phyloP scores from a whole-genome alignment of 2,797 vertebrate species.

The Caiman crocodilus region DNA sequence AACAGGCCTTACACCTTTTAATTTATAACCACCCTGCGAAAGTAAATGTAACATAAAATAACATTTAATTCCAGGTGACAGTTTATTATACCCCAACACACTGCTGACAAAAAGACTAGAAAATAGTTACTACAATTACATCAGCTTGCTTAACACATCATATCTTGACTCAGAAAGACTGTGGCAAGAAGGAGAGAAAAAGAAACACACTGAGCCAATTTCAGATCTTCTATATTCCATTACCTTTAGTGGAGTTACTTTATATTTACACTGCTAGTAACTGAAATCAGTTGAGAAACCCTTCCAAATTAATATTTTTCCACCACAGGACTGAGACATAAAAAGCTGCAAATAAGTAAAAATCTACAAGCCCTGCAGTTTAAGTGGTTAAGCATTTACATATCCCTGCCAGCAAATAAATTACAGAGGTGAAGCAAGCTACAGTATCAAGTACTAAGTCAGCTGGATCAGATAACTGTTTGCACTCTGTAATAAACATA shows the following conservation, averaged over 20 bases:
- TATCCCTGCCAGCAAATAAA: constrained; percentile 33
- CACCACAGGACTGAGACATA: not conserved
- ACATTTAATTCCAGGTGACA: not conserved
- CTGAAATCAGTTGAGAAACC: not conserved
- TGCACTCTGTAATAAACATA: constrained; percentile 64
- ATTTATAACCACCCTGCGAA: not conserved
- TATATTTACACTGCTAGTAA: not conserved
- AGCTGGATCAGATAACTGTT: constrained; percentile 58
- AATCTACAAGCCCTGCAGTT: constrained; percentile 2
- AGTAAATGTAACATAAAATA: not conserved
- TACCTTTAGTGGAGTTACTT: not conserved
- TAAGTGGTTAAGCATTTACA: constrained; percentile 41
- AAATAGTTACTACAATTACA: not conserved
- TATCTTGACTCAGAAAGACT: not conserved
- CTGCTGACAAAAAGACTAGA: not conserved
- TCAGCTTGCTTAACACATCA: not conserved
- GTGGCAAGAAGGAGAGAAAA: not conserved
- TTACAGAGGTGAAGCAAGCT: constrained; percentile 18
- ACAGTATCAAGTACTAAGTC: constrained; percentile 46
- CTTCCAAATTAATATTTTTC: not conserved
- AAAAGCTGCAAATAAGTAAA: not conserved
- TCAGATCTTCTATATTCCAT: not conserved
- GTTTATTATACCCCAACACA: not conserved
- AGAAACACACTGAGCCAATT: not conserved
- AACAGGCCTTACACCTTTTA: not conserved